A percentile compares a stretch with the other conserved stretches of the same genome.
Evolutionary conservation across 2,113 vertebrate genomes (phyloP).

Genomic region (Picathartes gymnocephalus): DNA sequence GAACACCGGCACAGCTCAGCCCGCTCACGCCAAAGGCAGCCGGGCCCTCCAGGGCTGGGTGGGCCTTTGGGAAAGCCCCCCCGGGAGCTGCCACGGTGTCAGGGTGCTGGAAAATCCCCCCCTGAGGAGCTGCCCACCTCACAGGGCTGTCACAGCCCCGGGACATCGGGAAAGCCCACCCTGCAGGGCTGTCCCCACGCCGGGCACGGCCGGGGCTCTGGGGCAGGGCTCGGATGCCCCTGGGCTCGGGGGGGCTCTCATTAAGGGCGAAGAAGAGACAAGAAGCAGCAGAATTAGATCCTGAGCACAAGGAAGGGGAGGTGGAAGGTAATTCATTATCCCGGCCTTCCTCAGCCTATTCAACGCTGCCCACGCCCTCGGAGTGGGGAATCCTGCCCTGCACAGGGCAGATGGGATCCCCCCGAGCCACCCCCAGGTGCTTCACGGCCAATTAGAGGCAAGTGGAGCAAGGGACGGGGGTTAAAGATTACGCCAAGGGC

Average conservation of each 20-base stretch:
- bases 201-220: fast-evolving
- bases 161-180: neutral
- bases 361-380: neutral
- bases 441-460: conserved; percentile 32
- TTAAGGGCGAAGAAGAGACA: neutral
- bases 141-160: neutral
- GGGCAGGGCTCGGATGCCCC: neutral
- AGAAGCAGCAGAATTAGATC: neutral
- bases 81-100: neutral
- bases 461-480: neutral
- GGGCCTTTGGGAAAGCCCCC: neutral
- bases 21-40: neutral
- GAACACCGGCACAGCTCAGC: neutral
- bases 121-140: neutral
- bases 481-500: conserved; percentile 23
- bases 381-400: neutral
- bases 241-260: neutral
- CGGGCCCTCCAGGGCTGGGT: fast-evolving
- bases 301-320: neutral
- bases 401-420: conserved; percentile 46
- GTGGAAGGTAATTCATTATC: neutral
- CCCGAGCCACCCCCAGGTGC: conserved; percentile 39
- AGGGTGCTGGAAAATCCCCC: neutral
- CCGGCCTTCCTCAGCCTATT: neutral
- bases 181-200: neutral